phyloP scores from a whole-genome alignment of 2,113 vertebrate genomes.

The Melanocharis versteri region DNA sequence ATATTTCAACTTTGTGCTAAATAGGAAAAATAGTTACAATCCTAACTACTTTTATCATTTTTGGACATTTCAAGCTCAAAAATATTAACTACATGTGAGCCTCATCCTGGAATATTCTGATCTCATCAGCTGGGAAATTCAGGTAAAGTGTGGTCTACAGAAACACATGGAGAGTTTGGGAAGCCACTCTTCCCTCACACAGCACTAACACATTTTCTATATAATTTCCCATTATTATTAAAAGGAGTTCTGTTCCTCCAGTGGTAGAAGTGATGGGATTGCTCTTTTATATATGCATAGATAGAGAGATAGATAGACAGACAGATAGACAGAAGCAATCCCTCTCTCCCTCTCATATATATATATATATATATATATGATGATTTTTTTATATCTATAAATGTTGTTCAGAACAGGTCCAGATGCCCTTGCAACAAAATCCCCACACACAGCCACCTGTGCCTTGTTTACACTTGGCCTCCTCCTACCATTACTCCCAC shows the following conservation, averaged over 20 bases:
- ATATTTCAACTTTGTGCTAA: not conserved
- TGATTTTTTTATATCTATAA: too few species aligned
- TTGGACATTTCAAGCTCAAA: not conserved
- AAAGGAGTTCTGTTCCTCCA: not conserved
- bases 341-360: too few species aligned
- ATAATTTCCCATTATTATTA: not conserved
- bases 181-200: not conserved
- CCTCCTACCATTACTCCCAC: not conserved
- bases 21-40: not conserved
- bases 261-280: not conserved
- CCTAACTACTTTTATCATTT: not conserved
- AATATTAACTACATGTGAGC: not conserved
- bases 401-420: not conserved
- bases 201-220: not conserved
- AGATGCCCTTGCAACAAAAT: not conserved
- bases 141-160: not conserved
- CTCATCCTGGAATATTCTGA: not conserved
- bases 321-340: not conserved
- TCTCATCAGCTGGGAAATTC: not conserved
- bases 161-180: not conserved
- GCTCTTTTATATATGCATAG: not conserved
- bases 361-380: not conserved
- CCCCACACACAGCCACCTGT: not conserved
- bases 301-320: not conserved
- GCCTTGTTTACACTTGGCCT: constrained; percentile 2